Evolutionary conservation across 2,888 invertebrate species (phyloP).

Genomic region (Seira ritae): DNA sequence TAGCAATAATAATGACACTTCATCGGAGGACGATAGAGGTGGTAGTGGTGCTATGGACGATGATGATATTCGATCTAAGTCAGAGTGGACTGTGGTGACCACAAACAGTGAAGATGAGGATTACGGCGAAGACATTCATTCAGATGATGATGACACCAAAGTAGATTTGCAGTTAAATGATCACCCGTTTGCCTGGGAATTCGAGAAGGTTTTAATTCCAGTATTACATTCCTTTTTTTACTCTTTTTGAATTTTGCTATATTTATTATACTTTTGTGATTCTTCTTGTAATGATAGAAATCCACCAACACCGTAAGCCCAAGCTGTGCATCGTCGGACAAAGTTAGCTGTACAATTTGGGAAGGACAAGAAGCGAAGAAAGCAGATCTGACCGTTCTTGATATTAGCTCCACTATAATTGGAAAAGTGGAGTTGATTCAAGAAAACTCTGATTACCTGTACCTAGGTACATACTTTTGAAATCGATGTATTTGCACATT

Average conservation of each 20-base stretch:
- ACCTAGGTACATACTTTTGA: slow-evolving; percentile 78
- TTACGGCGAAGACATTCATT: slow-evolving; percentile 83
- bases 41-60: slow-evolving; percentile 52
- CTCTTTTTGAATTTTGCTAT: too few relatives aligned
- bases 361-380: slow-evolving; percentile 92
- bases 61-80: slow-evolving; percentile 71
- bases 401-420: slow-evolving; percentile 96
- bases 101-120: slow-evolving; percentile 83
- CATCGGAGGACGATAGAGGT: slow-evolving; percentile 68
- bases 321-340: slow-evolving; percentile 83
- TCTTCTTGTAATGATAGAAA: slow-evolving; percentile 75
- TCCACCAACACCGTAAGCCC: slow-evolving; percentile 86
- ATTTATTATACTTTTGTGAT: background rate
- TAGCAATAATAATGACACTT: slow-evolving; percentile 71
- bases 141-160: slow-evolving; percentile 81
- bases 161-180: slow-evolving; percentile 76
- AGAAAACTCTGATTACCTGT: slow-evolving; percentile 87
- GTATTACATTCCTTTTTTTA: too few relatives aligned
- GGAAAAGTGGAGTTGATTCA: slow-evolving; percentile 90
- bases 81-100: slow-evolving; percentile 92
- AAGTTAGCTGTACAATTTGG: slow-evolving; percentile 98
- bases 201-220: slow-evolving; percentile 78
- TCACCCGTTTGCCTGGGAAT: slow-evolving; percentile 80
- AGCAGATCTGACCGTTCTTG: slow-evolving; percentile 93
- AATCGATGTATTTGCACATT: slow-evolving; percentile 10